Conservation (phyloP, 2,888 invertebrate species). For the Drosophila monieri region DNA sequence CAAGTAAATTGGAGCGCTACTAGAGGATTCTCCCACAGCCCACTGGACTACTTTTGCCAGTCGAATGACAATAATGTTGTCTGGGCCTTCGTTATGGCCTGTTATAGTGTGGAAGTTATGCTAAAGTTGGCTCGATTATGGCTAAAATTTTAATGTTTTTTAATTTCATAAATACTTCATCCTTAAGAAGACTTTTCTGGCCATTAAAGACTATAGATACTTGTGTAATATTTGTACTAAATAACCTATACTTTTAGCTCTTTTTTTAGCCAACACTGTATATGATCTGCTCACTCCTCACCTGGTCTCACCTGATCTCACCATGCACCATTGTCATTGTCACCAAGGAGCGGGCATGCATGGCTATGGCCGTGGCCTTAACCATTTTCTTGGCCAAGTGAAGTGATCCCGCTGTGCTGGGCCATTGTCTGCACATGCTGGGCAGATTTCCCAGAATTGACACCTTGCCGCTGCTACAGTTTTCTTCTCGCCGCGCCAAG, state of each 20-base stretch:
- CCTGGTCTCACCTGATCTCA: slow-evolving; percentile 25
- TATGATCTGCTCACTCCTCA: not conserved
- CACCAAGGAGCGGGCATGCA: slow-evolving; percentile 44
- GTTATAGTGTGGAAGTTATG: not conserved
- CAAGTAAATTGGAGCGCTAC: slow-evolving; percentile 40
- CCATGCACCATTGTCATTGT: slow-evolving; percentile 64
- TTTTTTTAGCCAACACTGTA: not conserved
- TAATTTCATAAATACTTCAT: too few relatives aligned
- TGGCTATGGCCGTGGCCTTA: slow-evolving; percentile 40
- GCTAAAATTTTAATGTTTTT: not conserved
- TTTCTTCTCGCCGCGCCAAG: slow-evolving; percentile 73
- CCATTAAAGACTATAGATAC: too few relatives aligned
- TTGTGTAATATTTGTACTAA: too few relatives aligned
- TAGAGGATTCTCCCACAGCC: slow-evolving; percentile 49
- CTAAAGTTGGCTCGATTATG: not conserved
- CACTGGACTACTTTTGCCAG: slow-evolving; percentile 46
- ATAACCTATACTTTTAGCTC: not conserved
- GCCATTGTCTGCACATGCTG: slow-evolving; percentile 57
- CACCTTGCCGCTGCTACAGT: slow-evolving; percentile 75
- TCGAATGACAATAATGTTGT: slow-evolving; percentile 51
- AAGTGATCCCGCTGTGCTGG: slow-evolving; percentile 35
- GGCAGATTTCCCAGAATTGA: slow-evolving; percentile 74
- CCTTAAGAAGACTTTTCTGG: too few relatives aligned
- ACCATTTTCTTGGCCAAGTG: slow-evolving; percentile 65
- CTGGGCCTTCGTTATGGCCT: slow-evolving; percentile 41